phyloP scores from a whole-genome alignment of 1,140 invertebrate species.

The Aphidius ervi region DNA sequence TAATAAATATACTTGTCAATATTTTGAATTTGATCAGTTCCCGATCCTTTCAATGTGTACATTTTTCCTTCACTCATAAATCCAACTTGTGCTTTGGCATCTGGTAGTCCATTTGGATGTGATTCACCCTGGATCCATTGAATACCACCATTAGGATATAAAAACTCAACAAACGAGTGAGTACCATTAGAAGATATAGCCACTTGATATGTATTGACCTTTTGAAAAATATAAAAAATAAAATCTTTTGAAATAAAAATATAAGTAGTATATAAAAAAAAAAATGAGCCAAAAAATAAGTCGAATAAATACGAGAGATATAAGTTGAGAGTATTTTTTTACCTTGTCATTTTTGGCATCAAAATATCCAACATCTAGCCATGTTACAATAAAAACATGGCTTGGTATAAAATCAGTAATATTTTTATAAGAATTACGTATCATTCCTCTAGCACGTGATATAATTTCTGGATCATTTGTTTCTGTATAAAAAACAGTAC shows the following conservation, averaged over 20 bases:
- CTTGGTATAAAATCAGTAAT: conserved; percentile 64
- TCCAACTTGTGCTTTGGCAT: conserved; percentile 89
- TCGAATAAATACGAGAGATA: background rate
- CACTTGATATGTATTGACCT: conserved; percentile 79
- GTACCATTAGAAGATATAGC: conserved; percentile 77
- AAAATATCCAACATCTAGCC: conserved; percentile 67
- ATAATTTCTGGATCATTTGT: conserved; percentile 63
- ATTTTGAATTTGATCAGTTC: conserved; percentile 76
- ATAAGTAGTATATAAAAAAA: conserved; percentile 8
- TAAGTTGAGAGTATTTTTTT: conserved; percentile 12
- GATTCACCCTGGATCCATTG: conserved; percentile 83
- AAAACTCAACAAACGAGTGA: conserved; percentile 77
- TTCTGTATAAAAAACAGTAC: conserved; percentile 76
- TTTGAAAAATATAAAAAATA: conserved; percentile 13
- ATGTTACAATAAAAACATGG: conserved; percentile 62
- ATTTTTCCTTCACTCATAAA: conserved; percentile 77
- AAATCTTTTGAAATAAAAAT: no score
- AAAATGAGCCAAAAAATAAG: no score
- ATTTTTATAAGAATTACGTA: conserved; percentile 68
- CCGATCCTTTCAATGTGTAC: conserved; percentile 74
- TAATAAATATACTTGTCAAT: conserved; percentile 62
- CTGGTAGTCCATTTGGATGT: conserved; percentile 64
- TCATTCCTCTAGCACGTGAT: conserved; percentile 61
- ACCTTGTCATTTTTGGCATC: conserved; percentile 59
- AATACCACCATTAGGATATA: conserved; percentile 83